These are phyloP conservation scores for Allophyes oxyacanthae DNA, from an alignment of 2,888 invertebrate species.

Conservation along the genomic window DNA sequence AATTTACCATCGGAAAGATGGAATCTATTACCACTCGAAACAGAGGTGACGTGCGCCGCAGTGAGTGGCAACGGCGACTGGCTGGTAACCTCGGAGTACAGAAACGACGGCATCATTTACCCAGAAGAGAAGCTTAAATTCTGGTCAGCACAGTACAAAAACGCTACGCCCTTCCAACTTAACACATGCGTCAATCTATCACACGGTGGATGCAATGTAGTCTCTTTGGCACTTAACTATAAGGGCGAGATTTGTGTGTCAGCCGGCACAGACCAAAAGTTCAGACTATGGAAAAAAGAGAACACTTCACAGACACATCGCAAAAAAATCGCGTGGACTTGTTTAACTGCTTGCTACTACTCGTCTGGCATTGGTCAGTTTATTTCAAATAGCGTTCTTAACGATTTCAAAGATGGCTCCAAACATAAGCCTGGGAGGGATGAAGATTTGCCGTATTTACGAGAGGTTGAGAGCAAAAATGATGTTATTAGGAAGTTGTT, in stretches of 20 bases:
- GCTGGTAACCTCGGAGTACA: slow-evolving; percentile 84
- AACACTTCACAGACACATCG: slow-evolving; percentile 55
- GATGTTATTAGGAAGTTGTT: slow-evolving; percentile 75
- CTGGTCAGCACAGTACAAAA: slow-evolving; percentile 70
- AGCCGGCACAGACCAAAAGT: slow-evolving; percentile 82
- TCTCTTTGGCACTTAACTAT: slow-evolving; percentile 75
- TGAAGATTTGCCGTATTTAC: slow-evolving; percentile 69
- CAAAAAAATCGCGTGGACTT: slow-evolving; percentile 70
- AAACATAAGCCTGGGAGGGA: slow-evolving; percentile 51
- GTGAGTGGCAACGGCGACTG: slow-evolving; percentile 77
- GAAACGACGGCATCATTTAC: slow-evolving; percentile 79
- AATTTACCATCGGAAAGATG: slow-evolving; percentile 77
- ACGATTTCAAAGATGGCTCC: slow-evolving; percentile 72
- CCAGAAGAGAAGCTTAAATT: slow-evolving; percentile 85
- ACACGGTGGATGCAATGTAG: slow-evolving; percentile 81
- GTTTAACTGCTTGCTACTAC: slow-evolving; percentile 83
- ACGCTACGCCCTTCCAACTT: slow-evolving; percentile 70
- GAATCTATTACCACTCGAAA: slow-evolving; percentile 81
- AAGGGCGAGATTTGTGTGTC: slow-evolving; percentile 82
- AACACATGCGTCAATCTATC: slow-evolving; percentile 83
- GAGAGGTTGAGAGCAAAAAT: slow-evolving; percentile 50
- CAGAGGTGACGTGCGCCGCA: slow-evolving; percentile 82
- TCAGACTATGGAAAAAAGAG: slow-evolving; percentile 80
- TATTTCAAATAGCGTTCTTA: slow-evolving; percentile 73
- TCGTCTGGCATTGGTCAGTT: slow-evolving; percentile 79